Percentiles rank a stretch among this genome's conserved stretches.
These are phyloP conservation scores for Yponomeuta malinellus DNA, from an alignment of 2,888 invertebrate genomes.

Conservation along the genomic window DNA sequence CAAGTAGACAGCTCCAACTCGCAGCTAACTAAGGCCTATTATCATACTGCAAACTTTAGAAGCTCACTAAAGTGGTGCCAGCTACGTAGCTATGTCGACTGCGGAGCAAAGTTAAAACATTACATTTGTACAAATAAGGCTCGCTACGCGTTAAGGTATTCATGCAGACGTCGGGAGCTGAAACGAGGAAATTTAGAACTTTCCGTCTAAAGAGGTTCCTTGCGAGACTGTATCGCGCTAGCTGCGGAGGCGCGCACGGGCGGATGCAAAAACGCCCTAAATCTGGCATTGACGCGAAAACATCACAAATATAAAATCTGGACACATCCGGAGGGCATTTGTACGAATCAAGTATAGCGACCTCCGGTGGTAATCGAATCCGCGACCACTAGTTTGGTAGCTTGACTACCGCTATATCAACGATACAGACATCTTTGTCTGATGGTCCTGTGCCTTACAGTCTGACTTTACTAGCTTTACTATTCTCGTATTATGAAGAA, in stretches of 20 bases:
- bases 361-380: neutral
- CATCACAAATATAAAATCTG: no score
- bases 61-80: neutral
- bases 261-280: neutral
- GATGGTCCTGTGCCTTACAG: no score
- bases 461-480: no score
- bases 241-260: neutral
- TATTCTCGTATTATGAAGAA: no score
- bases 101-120: neutral
- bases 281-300: no score
- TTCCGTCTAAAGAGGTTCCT: conserved; percentile 2
- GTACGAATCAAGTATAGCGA: neutral
- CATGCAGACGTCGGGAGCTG: conserved; percentile 1
- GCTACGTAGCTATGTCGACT: neutral
- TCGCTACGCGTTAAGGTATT: conserved; percentile 1
- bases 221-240: neutral
- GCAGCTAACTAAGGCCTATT: neutral
- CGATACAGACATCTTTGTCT: no score
- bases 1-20: neutral
- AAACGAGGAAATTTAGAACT: conserved; percentile 3
- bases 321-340: no score
- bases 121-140: conserved; percentile 3
- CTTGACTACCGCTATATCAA: no score
- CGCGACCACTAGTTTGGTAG: no score
- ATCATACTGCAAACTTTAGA: neutral